Evolutionary conservation across 2,888 invertebrate genomes (phyloP).

Genomic region (Pristionchus mayeri): DNA sequence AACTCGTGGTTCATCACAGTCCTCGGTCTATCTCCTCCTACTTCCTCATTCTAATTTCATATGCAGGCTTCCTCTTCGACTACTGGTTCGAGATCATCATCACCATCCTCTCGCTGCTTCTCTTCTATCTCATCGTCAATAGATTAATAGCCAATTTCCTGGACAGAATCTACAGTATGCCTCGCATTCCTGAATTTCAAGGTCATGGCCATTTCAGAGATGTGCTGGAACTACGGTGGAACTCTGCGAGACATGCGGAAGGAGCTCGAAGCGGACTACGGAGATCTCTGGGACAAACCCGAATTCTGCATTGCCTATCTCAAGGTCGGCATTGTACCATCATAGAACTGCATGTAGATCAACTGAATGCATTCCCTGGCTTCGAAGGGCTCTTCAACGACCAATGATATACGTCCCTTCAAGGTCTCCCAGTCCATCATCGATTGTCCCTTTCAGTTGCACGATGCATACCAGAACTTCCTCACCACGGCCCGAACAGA

Average conservation of each 20-base stretch:
- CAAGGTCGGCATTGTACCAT: slow-evolving; percentile 38
- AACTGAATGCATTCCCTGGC: too few species aligned
- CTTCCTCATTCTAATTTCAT: neutral
- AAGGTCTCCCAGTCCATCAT: neutral
- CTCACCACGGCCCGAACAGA: slow-evolving; percentile 39
- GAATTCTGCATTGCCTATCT: slow-evolving; percentile 41
- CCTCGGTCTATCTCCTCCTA: neutral
- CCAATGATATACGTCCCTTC: neutral
- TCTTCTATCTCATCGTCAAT: neutral
- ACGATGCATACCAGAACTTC: slow-evolving; percentile 37
- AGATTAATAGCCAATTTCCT: slow-evolving; percentile 12
- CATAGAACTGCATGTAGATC: too few species aligned
- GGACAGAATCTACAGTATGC: slow-evolving; percentile 24
- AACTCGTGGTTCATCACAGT: neutral
- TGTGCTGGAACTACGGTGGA: neutral
- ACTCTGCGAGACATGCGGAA: slow-evolving; percentile 7
- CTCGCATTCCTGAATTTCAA: too few species aligned
- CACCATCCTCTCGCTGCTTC: neutral
- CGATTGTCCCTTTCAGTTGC: neutral
- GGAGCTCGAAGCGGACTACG: slow-evolving; percentile 27
- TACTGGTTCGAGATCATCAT: slow-evolving; percentile 47
- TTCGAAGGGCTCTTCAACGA: too few species aligned
- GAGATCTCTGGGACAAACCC: slow-evolving; percentile 40
- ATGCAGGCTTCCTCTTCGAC: slow-evolving; percentile 10
- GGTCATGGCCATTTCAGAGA: neutral